phyloP scores from a whole-genome alignment of 1,140 invertebrate species.

The Temnothorax curvispinosus region DNA sequence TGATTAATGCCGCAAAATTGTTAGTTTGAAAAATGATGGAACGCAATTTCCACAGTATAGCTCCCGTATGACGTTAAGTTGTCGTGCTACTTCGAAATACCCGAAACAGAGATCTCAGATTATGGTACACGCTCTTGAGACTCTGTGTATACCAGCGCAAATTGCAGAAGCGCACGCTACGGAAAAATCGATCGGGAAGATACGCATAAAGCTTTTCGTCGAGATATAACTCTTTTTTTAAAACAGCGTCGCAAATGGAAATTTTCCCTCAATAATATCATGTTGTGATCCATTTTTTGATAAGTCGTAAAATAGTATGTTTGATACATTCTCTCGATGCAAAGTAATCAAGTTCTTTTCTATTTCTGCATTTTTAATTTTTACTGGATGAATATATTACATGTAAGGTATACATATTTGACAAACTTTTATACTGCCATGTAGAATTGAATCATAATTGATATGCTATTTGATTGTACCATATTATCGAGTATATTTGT shows the following conservation, averaged over 20 bases:
- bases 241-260: background rate
- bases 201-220: background rate
- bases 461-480: slow-evolving; percentile 6
- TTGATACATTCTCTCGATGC: no score
- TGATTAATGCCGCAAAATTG: slow-evolving; percentile 58
- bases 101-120: slow-evolving; percentile 46
- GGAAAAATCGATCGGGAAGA: slow-evolving; percentile 31
- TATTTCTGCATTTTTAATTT: background rate
- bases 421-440: background rate
- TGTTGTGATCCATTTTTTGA: background rate
- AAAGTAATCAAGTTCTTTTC: background rate
- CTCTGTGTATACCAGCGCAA: background rate
- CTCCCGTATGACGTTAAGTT: background rate
- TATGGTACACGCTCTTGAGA: background rate
- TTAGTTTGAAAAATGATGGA: slow-evolving; percentile 33
- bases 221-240: background rate
- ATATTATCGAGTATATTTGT: background rate
- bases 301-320: background rate
- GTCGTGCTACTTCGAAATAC: slow-evolving; percentile 40
- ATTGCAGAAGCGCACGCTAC: slow-evolving; percentile 46
- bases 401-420: background rate
- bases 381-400: background rate
- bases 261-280: background rate
- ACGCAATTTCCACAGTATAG: background rate
- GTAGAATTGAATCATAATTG: background rate